Conservation (phyloP, 2,797 vertebrate genomes). For the Diglossa cyanea region DNA sequence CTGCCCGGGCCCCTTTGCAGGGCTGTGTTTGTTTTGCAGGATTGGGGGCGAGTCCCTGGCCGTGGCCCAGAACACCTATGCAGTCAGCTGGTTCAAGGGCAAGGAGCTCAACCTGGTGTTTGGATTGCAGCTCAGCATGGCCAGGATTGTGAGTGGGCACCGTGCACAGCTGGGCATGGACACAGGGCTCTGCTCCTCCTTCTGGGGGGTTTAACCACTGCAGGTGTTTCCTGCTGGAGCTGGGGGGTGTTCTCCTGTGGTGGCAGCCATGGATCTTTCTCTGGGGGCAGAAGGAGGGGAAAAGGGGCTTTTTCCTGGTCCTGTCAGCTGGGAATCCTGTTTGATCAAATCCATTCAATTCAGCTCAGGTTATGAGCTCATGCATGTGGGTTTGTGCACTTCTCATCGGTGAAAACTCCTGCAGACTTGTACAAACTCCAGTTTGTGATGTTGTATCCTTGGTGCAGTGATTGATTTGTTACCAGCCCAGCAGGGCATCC, state of each 20-base stretch:
- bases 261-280: not conserved
- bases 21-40: constrained; percentile 58
- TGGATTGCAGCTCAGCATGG: constrained; percentile 97
- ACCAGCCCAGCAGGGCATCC: not conserved
- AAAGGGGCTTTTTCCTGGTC: not conserved
- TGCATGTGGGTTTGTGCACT: not conserved
- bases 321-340: not conserved
- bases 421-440: fast-evolving
- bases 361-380: fast-evolving
- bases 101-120: constrained; percentile 97
- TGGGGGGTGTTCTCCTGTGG: not conserved
- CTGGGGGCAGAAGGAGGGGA: too few species aligned
- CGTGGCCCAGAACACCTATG: constrained; percentile 96
- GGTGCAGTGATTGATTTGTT: fast-evolving
- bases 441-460: fast-evolving
- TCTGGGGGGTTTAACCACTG: fast-evolving
- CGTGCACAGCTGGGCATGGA: too few species aligned
- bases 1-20: not conserved
- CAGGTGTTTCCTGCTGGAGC: not conserved
- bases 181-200: fast-evolving
- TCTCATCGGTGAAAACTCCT: fast-evolving
- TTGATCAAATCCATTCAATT: fast-evolving
- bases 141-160: constrained; percentile 85
- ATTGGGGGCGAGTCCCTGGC: constrained; percentile 95
- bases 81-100: constrained; percentile 98